These are phyloP conservation scores for Alces alces DNA, from an alignment of 2,113 vertebrate species.

Conservation along the genomic window DNA sequence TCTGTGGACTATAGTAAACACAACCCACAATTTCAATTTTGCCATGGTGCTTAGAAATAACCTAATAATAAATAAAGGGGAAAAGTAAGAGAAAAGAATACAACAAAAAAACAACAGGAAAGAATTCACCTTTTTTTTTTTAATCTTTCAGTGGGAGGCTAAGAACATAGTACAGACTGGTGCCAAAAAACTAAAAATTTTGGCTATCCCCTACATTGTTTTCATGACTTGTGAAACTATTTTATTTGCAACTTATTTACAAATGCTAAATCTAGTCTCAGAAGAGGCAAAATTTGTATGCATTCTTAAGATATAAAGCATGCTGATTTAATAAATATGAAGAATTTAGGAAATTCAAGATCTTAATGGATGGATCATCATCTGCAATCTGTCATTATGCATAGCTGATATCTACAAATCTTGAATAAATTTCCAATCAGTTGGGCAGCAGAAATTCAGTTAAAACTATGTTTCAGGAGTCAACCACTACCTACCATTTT, in stretches of 20 bases:
- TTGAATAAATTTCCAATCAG: neutral
- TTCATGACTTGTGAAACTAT: neutral
- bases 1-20: neutral
- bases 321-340: neutral
- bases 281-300: neutral
- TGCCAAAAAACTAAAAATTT: neutral
- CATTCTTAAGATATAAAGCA: neutral
- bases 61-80: neutral
- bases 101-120: neutral
- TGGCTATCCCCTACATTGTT: neutral
- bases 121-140: neutral
- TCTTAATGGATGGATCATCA: neutral
- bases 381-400: neutral
- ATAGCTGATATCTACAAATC: neutral
- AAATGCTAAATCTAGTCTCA: conserved; percentile 7
- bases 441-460: neutral
- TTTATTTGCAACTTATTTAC: neutral
- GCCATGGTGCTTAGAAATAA: neutral
- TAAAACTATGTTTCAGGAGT: conserved; percentile 25
- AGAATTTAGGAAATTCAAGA: neutral
- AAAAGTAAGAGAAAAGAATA: neutral
- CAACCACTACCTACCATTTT: neutral
- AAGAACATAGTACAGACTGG: neutral
- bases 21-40: neutral
- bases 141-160: neutral